Percentiles rank a stretch among this genome's conserved stretches.
These are phyloP conservation scores for Spea multiplicata DNA, from an alignment of 2,113 vertebrate genomes.

Conservation along the genomic window DNA sequence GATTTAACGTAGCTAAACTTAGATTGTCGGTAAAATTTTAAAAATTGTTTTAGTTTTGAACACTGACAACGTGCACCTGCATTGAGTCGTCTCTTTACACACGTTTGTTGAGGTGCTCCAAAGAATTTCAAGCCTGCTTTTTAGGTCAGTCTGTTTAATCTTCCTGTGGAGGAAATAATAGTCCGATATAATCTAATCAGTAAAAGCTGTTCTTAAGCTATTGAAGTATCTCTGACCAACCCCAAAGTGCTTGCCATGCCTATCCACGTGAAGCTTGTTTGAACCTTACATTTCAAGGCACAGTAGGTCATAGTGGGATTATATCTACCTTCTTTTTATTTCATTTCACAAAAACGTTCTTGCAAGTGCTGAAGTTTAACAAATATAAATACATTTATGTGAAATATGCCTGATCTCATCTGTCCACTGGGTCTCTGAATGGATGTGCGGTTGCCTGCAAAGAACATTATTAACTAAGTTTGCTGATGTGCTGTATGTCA, in stretches of 20 bases:
- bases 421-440: background rate
- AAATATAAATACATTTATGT: slow-evolving; percentile 10
- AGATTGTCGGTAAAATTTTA: background rate
- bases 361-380: background rate
- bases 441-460: slow-evolving; percentile 15
- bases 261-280: slow-evolving; percentile 26
- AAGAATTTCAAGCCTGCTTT: slow-evolving; percentile 39
- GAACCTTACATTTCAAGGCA: slow-evolving; percentile 21
- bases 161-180: slow-evolving; percentile 39
- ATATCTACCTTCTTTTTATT: slow-evolving; percentile 12
- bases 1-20: slow-evolving; percentile 28
- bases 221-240: slow-evolving; percentile 32
- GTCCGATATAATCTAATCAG: slow-evolving; percentile 39
- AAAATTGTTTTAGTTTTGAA: background rate
- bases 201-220: slow-evolving; percentile 34
- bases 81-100: slow-evolving; percentile 21
- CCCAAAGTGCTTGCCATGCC: slow-evolving; percentile 12
- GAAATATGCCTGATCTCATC: background rate
- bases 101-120: slow-evolving; percentile 11
- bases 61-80: slow-evolving; percentile 11
- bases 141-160: slow-evolving; percentile 42
- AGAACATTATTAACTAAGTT: slow-evolving; percentile 25
- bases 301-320: slow-evolving; percentile 17
- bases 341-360: background rate
- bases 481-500: slow-evolving; percentile 4